Percentiles rank a stretch among this genome's conserved stretches.
Conservation (phyloP, 1,140 invertebrate genomes). For the Drosophila sp. region DNA sequence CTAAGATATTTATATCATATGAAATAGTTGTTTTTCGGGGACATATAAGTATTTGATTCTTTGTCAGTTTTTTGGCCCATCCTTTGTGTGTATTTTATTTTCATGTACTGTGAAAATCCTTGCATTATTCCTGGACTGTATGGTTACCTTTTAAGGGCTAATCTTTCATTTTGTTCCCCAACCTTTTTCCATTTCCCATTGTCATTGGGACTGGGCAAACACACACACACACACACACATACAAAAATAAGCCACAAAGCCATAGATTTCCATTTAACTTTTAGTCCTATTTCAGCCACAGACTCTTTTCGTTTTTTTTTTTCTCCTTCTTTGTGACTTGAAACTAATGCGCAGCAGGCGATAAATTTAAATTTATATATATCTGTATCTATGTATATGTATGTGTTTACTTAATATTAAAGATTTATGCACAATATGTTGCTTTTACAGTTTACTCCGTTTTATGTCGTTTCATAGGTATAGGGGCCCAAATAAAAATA, state of each 20-base stretch:
- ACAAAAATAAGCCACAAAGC: constrained; percentile 63
- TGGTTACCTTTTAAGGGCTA: constrained; percentile 17
- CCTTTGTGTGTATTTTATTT: neutral
- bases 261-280: constrained; percentile 78
- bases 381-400: constrained; percentile 19
- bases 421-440: constrained; percentile 78
- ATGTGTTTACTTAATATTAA: constrained; percentile 78
- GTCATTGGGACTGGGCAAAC: constrained; percentile 1
- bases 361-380: constrained; percentile 77
- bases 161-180: constrained; percentile 15
- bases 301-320: constrained; percentile 27
- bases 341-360: constrained; percentile 69
- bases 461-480: constrained; percentile 36
- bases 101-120: constrained; percentile 16
- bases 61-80: neutral
- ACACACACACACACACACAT: neutral
- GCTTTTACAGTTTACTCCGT: constrained; percentile 19
- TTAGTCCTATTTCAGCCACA: constrained; percentile 61
- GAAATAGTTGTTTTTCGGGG: too few species aligned
- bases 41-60: neutral
- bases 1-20: too few species aligned
- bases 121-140: constrained; percentile 5
- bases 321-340: constrained; percentile 33
- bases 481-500: constrained; percentile 55
- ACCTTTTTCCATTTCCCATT: constrained; percentile 1